Base-by-base conservation (phyloP, 2,888 invertebrate genomes). In the Philereme vetulata region DNA sequence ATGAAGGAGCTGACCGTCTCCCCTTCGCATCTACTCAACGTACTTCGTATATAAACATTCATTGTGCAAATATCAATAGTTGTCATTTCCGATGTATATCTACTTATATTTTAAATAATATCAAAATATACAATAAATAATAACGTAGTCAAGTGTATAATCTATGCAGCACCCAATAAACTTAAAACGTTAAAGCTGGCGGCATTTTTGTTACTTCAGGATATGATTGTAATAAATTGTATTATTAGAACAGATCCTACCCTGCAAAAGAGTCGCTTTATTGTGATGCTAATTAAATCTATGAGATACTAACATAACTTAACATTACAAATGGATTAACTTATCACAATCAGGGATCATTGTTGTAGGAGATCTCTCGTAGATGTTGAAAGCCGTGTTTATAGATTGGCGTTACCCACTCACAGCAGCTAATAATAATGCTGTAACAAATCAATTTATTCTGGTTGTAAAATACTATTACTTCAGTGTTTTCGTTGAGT, bases 101-200 rank as follows among this genome's bases (percentile, higher is more conserved):
- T 65, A 63, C 4, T 40, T 56, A 59, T 62, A 48, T 51, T 63
- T 58, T 52, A 60, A 65, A 65, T 52, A 49, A 56, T 66, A 62
- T 55, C 70, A 69, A 74, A 60, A 74, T 72, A 74, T 72, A 72
- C 69, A 72, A 64, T 67, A 66, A 72, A 67, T 66, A 72, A 67
- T 66, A 50, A 65, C 51, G 34, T 36, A 48, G 35, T 47, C 43
- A 45, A 36, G 34, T 40, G 34, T 10, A 38, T 40, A 36, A 50
- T 50, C 9, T 48, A 49, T 44, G 35, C 47, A 58, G 35, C 47
- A 58, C 7, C 21, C 46, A 40, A 35, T 11, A 9, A 8, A 4
- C 8, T 49, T 47, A 56, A 38, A 56, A 36, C 21, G n/a, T n/a
- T n/a, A n/a, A n/a, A 1, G 42, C 21, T 21, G 2, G 21, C 7